Conservation (phyloP, 2,797 vertebrate species). For the Scolopax bukidnonensis region DNA sequence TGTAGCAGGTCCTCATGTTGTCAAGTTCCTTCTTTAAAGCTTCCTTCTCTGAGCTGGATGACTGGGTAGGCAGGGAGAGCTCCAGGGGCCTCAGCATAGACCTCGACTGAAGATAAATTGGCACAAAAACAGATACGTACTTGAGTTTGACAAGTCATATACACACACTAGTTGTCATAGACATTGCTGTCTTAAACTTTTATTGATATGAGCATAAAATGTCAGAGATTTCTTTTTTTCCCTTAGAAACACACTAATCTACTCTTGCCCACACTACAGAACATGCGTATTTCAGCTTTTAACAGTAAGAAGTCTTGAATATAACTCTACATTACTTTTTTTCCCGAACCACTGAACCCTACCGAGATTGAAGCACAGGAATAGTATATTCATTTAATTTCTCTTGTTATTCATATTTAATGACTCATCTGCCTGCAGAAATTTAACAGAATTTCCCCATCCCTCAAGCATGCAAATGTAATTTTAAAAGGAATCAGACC, state of each 20-base stretch:
- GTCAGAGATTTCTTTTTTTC: neutral
- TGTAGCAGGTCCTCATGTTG: conserved; percentile 74
- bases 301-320: neutral
- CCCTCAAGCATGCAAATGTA: neutral
- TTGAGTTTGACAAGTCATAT: neutral
- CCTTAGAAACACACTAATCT: neutral
- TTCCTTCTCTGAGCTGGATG: conserved; percentile 80
- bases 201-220: neutral
- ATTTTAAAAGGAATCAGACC: neutral
- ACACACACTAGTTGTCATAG: rapidly evolving
- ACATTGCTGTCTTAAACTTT: neutral
- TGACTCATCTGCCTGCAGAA: neutral
- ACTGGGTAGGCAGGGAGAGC: conserved; percentile 72
- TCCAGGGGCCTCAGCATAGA: conserved; percentile 86
- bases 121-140: neutral
- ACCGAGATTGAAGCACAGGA: neutral
- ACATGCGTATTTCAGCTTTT: neutral
- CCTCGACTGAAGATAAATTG: conserved; percentile 69
- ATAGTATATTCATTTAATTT: neutral
- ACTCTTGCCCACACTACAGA: neutral
- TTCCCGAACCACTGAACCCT: neutral
- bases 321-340: rapidly evolving
- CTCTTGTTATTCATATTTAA: neutral
- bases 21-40: conserved; percentile 81
- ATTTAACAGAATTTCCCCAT: neutral